Evolutionary conservation across 2,797 vertebrate species (phyloP).

Genomic region (Pristis pectinata): DNA sequence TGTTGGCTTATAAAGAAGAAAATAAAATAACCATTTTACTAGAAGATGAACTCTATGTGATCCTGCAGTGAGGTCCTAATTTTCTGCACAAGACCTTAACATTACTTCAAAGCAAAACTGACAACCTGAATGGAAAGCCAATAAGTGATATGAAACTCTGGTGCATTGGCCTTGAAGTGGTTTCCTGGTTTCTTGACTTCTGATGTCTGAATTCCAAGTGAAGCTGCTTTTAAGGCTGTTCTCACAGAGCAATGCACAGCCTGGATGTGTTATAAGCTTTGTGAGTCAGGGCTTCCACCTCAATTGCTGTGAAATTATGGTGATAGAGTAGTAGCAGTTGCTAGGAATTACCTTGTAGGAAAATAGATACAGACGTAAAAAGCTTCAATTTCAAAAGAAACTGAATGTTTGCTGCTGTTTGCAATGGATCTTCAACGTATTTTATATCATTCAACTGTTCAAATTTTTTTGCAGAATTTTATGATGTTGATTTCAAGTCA

Average conservation of each 20-base stretch:
- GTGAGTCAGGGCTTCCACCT: not conserved
- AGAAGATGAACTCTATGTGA: not conserved
- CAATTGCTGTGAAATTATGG: not conserved
- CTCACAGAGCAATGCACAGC: not conserved
- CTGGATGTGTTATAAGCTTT: not conserved
- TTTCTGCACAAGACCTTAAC: not conserved
- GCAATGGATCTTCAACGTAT: not conserved
- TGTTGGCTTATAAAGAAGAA: not conserved
- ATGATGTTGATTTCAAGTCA: no score
- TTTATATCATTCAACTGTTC: not conserved
- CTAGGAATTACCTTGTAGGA: not conserved
- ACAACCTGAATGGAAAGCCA: not conserved
- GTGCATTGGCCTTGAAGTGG: not conserved
- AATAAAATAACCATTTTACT: not conserved
- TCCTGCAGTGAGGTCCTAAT: not conserved
- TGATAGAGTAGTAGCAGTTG: not conserved
- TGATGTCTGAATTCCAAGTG: no score
- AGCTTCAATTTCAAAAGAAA: not conserved
- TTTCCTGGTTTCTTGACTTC: not conserved
- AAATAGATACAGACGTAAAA: not conserved
- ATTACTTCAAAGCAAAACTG: not conserved
- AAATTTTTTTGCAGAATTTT: not conserved
- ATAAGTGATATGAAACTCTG: not conserved
- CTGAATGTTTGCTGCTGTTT: not conserved
- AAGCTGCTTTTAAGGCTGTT: not conserved